These are phyloP conservation scores for Brassicogethes aeneus DNA, from an alignment of 2,888 invertebrate species.

Conservation along the genomic window DNA sequence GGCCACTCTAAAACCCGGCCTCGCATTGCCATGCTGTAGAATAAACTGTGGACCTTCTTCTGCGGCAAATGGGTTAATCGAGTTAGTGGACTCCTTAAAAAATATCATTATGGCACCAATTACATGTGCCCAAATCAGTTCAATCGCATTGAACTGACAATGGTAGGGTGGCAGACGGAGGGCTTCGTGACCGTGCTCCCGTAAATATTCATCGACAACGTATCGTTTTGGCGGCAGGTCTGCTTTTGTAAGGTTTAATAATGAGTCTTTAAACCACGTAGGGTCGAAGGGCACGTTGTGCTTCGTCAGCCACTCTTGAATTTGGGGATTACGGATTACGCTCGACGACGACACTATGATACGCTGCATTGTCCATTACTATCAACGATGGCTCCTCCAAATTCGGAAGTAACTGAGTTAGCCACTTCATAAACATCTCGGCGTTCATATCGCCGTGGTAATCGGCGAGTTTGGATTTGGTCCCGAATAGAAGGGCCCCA, in stretches of 20 bases:
- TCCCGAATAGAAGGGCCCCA: neutral
- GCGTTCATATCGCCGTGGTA: constrained; percentile 2
- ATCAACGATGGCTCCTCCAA: constrained; percentile 1
- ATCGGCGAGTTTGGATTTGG: constrained; percentile 3
- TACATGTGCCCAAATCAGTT: constrained; percentile 4
- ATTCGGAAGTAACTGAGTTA: neutral
- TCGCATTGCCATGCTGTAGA: no score
- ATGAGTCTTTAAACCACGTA: no score
- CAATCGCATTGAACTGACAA: no score
- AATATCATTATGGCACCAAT: neutral
- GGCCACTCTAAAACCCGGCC: no score
- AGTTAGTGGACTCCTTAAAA: no score
- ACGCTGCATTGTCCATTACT: constrained; percentile 2
- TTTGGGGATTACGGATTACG: neutral
- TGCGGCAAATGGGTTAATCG: no score
- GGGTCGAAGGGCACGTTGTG: no score
- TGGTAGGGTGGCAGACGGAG: no score
- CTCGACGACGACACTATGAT: no score
- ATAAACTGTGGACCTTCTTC: no score
- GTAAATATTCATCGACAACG: constrained; percentile 1
- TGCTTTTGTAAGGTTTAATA: no score
- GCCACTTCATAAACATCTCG: neutral
- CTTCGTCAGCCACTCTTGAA: constrained; percentile 3
- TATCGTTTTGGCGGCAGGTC: neutral
- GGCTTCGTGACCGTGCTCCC: constrained; percentile 2